phyloP scores from a whole-genome alignment of 1,140 invertebrate species.

The Cotesia glomerata region DNA sequence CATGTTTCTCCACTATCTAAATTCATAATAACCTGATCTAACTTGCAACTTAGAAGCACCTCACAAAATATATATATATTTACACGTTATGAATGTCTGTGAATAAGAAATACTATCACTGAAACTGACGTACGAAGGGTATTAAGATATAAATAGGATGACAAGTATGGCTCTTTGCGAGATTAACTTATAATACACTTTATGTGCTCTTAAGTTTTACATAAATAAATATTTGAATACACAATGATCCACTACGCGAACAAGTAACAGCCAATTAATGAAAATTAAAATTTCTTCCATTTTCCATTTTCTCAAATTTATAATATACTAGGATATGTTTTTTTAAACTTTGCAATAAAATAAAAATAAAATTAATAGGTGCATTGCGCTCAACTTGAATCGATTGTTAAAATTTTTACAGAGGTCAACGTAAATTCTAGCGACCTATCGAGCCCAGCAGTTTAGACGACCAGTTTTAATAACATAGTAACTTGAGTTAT shows the following conservation, averaged over 20 bases:
- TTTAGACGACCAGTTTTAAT: background rate
- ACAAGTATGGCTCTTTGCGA: background rate
- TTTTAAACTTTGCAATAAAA: background rate
- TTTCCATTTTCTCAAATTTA: no score
- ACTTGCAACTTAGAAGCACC: background rate
- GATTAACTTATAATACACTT: background rate
- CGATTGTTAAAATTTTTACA: conserved; percentile 11
- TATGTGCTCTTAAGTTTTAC: background rate
- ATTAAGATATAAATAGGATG: background rate
- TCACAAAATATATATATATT: background rate
- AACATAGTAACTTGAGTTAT: background rate
- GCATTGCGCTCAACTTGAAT: conserved; percentile 9
- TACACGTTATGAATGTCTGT: background rate
- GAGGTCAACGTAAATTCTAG: background rate
- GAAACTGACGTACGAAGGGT: background rate
- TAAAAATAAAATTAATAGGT: conserved; percentile 1
- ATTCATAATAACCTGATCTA: conserved; percentile 10
- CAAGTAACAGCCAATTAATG: no score
- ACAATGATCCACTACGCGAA: no score
- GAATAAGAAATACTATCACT: background rate
- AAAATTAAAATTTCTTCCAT: no score
- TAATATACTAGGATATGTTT: no score
- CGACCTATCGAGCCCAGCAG: conserved; percentile 9
- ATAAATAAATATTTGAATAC: background rate
- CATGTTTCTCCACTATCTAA: conserved; percentile 13